Conservation (phyloP, 2,888 invertebrate species). For the Aleiodes alternator region DNA sequence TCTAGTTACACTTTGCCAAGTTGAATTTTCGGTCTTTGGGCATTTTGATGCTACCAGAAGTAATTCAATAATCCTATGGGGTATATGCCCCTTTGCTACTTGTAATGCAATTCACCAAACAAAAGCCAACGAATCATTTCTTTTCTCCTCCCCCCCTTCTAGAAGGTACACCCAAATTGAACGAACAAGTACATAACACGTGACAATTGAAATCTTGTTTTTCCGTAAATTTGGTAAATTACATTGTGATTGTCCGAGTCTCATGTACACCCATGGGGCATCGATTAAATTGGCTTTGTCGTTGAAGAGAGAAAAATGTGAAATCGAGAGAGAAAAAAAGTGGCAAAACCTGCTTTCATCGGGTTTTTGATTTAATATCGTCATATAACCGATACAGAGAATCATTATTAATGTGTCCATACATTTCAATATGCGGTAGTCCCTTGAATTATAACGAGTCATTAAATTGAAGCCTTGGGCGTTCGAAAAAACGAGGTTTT, state of each 20-base stretch:
- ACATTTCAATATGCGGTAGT: constrained; percentile 69
- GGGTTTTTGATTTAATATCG: constrained; percentile 64
- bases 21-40: constrained; percentile 18
- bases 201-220: no score
- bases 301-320: constrained; percentile 8
- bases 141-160: not conserved
- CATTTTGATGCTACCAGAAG: constrained; percentile 18
- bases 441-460: constrained; percentile 70
- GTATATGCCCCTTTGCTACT: constrained; percentile 24
- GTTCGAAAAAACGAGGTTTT: no score
- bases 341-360: constrained; percentile 33
- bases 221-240: no score
- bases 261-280: no score
- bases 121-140: constrained; percentile 5
- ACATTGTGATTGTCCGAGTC: no score
- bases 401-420: constrained; percentile 69
- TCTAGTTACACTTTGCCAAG: constrained; percentile 10
- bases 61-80: constrained; percentile 13
- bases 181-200: no score
- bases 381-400: constrained; percentile 60
- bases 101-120: constrained; percentile 8
- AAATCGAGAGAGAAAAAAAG: constrained; percentile 31
- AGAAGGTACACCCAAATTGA: no score
- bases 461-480: constrained; percentile 65
- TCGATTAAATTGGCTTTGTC: no score